phyloP scores from a whole-genome alignment of 2,797 vertebrate species.

The Garrulus glandarius region DNA sequence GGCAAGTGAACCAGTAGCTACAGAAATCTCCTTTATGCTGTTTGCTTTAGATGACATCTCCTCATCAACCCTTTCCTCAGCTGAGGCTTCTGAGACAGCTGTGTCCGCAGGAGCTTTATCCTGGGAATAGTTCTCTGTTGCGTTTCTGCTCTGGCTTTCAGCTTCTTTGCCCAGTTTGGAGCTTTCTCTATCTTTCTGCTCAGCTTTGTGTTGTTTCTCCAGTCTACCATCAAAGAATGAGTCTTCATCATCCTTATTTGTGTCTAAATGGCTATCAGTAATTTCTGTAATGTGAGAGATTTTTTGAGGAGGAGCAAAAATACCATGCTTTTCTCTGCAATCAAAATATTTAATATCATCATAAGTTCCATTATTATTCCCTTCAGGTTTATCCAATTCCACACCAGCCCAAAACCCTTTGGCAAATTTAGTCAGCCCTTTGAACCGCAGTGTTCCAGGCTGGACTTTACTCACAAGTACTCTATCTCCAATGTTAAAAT shows the following conservation, averaged over 20 bases:
- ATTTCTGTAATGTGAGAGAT: slow-evolving; percentile 83
- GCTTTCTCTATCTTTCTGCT: slow-evolving; percentile 41
- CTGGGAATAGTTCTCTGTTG: slow-evolving; percentile 36
- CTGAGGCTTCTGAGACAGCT: slow-evolving; percentile 27
- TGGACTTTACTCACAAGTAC: slow-evolving; percentile 91
- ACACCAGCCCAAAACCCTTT: slow-evolving; percentile 96
- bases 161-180: slow-evolving; percentile 28
- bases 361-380: slow-evolving; percentile 92
- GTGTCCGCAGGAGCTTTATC: slow-evolving; percentile 34
- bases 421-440: slow-evolving; percentile 90
- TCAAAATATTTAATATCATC: slow-evolving; percentile 87
- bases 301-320: slow-evolving; percentile 94
- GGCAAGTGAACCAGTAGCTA: not conserved
- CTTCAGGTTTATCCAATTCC: slow-evolving; percentile 92
- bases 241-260: slow-evolving; percentile 83
- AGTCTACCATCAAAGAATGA: slow-evolving; percentile 76
- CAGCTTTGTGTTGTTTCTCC: slow-evolving; percentile 46
- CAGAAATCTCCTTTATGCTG: not conserved
- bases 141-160: slow-evolving; percentile 30
- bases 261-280: slow-evolving; percentile 71
- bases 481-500: slow-evolving; percentile 86
- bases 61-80: slow-evolving; percentile 35
- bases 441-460: slow-evolving; percentile 91
- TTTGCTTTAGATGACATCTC: not conserved
- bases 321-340: slow-evolving; percentile 87